phyloP scores from a whole-genome alignment of 2,113 vertebrate genomes.

The Cnemophilus loriae region DNA sequence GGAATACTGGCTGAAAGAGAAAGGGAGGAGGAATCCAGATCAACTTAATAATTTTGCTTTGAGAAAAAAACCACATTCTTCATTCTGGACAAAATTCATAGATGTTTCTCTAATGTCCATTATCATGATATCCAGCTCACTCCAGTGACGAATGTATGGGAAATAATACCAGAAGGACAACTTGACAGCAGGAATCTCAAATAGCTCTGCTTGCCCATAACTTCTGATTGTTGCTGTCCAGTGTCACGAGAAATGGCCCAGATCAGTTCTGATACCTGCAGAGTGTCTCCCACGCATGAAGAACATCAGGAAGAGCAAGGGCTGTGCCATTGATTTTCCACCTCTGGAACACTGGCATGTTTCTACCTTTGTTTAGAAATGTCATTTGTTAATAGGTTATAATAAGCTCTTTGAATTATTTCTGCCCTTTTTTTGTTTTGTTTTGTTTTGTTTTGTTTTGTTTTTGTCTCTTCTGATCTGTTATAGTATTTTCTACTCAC shows the following conservation, averaged over 20 bases:
- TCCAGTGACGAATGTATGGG: not conserved
- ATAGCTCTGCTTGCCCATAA: not conserved
- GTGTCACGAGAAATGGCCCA: not conserved
- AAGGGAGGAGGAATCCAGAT: not conserved
- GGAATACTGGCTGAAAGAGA: not conserved
- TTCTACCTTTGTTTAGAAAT: not conserved
- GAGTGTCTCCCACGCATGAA: not conserved
- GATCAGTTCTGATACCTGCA: not conserved
- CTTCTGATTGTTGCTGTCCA: not conserved
- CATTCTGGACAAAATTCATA: not conserved
- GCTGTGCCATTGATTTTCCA: not conserved
- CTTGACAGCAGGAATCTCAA: not conserved
- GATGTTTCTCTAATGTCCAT: not conserved
- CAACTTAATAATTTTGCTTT: not conserved
- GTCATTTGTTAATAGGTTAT: not conserved
- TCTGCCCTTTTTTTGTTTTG: not conserved
- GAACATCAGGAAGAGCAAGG: not conserved
- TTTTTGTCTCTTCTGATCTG: not conserved
- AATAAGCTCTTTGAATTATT: not conserved
- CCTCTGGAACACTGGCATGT: not conserved
- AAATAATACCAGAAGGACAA: not conserved
- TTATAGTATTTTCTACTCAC: slow-evolving; percentile 15
- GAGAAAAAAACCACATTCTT: not conserved
- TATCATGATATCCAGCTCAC: not conserved
- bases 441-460: not conserved